A percentile compares a stretch with the other conserved stretches of the same genome.
Conservation (phyloP, 2,797 vertebrate genomes). For the Bradypodion pumilum region DNA sequence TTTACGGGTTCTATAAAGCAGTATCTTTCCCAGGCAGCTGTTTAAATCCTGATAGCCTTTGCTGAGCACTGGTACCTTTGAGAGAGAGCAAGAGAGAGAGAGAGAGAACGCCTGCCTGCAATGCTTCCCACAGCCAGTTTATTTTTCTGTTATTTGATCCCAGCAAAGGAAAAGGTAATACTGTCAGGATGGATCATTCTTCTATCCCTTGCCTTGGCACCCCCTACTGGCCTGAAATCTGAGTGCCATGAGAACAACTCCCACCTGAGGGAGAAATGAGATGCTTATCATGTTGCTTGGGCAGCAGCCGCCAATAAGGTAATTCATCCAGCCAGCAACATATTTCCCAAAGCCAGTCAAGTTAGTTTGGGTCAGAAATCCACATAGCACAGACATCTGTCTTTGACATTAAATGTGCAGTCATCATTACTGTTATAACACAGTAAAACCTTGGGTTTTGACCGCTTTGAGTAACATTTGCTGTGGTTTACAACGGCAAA, state of each 20-base stretch:
- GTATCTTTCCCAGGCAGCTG: constrained; percentile 30
- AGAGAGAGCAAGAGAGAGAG: constrained; percentile 3
- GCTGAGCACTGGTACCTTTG: background rate
- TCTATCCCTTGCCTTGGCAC: background rate
- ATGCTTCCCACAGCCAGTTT: background rate
- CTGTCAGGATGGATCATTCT: background rate
- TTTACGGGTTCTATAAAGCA: constrained; percentile 33
- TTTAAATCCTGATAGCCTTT: constrained; percentile 30
- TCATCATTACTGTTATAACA: no score
- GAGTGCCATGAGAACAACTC: background rate
- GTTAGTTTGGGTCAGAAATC: no score
- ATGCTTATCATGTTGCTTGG: background rate
- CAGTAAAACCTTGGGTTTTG: no score
- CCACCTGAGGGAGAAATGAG: background rate
- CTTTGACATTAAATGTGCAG: no score
- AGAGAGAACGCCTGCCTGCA: background rate
- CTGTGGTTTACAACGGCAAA: no score
- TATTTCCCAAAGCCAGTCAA: no score
- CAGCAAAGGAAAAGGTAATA: background rate
- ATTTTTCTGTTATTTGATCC: background rate
- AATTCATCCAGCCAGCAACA: no score
- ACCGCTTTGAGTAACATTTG: no score
- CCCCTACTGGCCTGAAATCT: background rate
- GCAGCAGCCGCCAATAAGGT: no score
- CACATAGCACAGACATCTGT: no score